Base-by-base conservation (phyloP, 37 sponge, comb jelly and placozoan genomes). In the Halisarca cf. caerulea region DNA sequence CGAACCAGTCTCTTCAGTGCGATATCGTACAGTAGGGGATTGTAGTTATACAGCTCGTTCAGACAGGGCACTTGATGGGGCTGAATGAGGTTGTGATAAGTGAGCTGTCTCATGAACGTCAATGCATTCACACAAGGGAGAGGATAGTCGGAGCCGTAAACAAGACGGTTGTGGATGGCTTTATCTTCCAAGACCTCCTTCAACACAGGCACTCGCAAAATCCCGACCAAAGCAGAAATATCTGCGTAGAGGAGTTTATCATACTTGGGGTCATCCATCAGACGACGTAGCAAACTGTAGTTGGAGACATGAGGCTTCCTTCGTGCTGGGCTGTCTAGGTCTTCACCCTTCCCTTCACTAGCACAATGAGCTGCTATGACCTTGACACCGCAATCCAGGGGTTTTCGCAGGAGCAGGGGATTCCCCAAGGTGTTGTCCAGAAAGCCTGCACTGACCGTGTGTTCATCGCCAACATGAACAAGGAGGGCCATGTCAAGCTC, bases 281-380 rank as follows among this genome's bases (percentile, higher is more conserved):
- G 91, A 4, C 94, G 47, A 28, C 88, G 80, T 42, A 90, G 85
- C 36, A 94, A 81, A 36, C 78, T 75, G 51, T 78, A 94, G 55
- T 88, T 88, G 15, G 89, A 77, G 14, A 88, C 89, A 23, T 61
- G 6, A 8, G 77, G 77, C 42, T 74, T 60, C 44, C 36, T 66
- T 27, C 21, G 18, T 47, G 47, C 85, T 0, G 5, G 8, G 37
- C 34, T 73, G 24, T 94, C 94, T 9, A 83, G 25, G 59, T 94
- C 94, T 3, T 45, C 82, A 9, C 78, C 81, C 55, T 80, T 20
- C 32, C 89, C 96, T 62, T 96, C 93, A 57, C 91, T 82, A 37
- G 91, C 96, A 81, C 94, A 93, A 69, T 96, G 96, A 75, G 96
- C 96, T 14, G 91, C 91, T 38, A 96, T 96, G 11, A 96, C 85